Evolutionary conservation across 1,140 invertebrate genomes (phyloP), one percentile per base, ranked within the genome.

Genomic region (Drosophila varians): DNA sequence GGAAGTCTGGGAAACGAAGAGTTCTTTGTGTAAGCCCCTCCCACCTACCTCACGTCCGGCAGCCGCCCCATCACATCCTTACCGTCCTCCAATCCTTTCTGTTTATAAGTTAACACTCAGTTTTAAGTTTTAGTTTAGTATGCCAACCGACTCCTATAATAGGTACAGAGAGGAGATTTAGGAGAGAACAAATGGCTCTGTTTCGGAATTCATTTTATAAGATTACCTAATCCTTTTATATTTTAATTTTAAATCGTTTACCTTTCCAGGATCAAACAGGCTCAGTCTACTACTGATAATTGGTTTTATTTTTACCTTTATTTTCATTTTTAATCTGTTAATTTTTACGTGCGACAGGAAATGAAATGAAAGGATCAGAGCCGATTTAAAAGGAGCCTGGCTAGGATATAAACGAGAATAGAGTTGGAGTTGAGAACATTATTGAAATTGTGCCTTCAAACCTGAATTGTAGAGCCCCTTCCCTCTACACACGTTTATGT

Each of bases 391-490:
- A 11, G 28, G 28, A 31, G 28, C 11, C 9, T 31, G 28, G 28
- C 28, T 31, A 31, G 28, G 11, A 11, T 31, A 31, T 31, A 31
- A 11, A 11, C 11, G 28, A 4, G 9, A 31, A 4, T 31, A 11
- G 11, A 21, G 28, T 11, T n/a, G 28, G 11, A 31, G 28, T 31
- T 11, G n/a, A 69, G 69, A 75, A 88, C 60, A 76, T 65, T 83
- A 78, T 88, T 88, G 43, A 87, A 88, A 88, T 83, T 83, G 83
- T 88, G 83, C 83, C 83, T 88, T 88, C 66, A 82, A 88, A 64
- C 76, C 49, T 62, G 70, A 80, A 83, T 77, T 65, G 57, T 77
- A 68, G 62, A 36, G 6, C 16, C 34, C 28, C 38, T 2, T 16
- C 31, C n/a, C 1, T 16, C 36, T 3, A 11, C 8, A 8, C 12